Percentiles rank a stretch among this genome's conserved stretches.
phyloP scores from a whole-genome alignment of 2,797 vertebrate genomes.

The Myotis planiceps region DNA sequence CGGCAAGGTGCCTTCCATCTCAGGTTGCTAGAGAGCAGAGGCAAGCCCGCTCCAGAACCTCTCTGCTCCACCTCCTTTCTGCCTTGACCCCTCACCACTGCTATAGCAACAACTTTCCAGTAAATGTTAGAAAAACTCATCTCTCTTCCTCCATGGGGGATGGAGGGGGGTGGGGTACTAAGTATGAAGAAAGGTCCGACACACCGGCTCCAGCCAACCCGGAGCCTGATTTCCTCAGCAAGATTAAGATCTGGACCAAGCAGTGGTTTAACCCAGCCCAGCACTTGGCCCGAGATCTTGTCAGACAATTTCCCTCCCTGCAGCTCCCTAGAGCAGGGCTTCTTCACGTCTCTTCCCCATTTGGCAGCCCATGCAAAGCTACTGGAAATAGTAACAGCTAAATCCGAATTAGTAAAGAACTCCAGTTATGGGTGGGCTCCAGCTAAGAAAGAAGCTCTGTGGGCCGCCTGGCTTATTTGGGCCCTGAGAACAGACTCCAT shows the following conservation, averaged over 20 bases:
- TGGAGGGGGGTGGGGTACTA: background rate
- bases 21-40: background rate
- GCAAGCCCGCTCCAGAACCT: background rate
- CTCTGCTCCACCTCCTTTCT: background rate
- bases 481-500: background rate
- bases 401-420: slow-evolving; percentile 24
- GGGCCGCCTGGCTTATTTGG: background rate
- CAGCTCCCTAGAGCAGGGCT: slow-evolving; percentile 54
- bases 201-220: slow-evolving; percentile 68
- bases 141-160: slow-evolving; percentile 54
- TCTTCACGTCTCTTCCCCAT: slow-evolving; percentile 64
- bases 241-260: slow-evolving; percentile 78
- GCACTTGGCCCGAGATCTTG: slow-evolving; percentile 57
- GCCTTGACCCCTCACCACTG: background rate
- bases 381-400: slow-evolving; percentile 64
- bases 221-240: slow-evolving; percentile 81
- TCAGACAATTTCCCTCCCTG: slow-evolving; percentile 60
- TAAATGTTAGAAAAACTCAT: slow-evolving; percentile 51
- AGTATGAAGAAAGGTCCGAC: slow-evolving; percentile 47
- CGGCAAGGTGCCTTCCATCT: background rate
- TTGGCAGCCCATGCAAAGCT: slow-evolving; percentile 24
- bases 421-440: slow-evolving; percentile 25
- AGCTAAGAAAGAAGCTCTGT: slow-evolving; percentile 38
- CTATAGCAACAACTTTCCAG: slow-evolving; percentile 53
- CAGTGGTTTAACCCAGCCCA: slow-evolving; percentile 51